Evolutionary conservation across 2,888 invertebrate genomes (phyloP).

Genomic region (Drosophila pseudotakahashii): DNA sequence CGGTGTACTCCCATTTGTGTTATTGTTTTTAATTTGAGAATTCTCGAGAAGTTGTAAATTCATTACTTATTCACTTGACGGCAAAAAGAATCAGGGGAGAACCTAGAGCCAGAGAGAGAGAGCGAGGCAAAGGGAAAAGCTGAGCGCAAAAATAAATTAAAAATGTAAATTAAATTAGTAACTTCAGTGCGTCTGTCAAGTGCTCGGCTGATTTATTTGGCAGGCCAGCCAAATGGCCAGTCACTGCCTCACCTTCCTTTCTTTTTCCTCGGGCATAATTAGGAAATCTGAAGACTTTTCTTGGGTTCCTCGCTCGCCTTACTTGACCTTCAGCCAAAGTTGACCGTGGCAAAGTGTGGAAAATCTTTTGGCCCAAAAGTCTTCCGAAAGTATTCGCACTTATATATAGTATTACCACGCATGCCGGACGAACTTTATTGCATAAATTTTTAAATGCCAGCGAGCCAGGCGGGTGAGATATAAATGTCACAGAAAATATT

Average conservation of each 20-base stretch:
- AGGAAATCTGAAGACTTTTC: slow-evolving; percentile 48
- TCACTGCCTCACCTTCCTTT: slow-evolving; percentile 13
- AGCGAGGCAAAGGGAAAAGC: slow-evolving; percentile 26
- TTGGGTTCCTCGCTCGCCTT: slow-evolving; percentile 25
- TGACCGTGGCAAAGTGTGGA: slow-evolving; percentile 35
- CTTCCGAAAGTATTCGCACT: slow-evolving; percentile 25
- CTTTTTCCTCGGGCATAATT: slow-evolving; percentile 46
- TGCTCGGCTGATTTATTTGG: slow-evolving; percentile 79
- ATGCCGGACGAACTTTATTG: slow-evolving; percentile 64
- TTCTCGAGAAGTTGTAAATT: slow-evolving; percentile 81
- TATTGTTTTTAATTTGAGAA: slow-evolving; percentile 81
- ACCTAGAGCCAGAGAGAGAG: slow-evolving; percentile 11
- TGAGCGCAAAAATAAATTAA: slow-evolving; percentile 75
- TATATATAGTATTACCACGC: slow-evolving; percentile 16
- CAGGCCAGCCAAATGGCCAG: slow-evolving; percentile 37
- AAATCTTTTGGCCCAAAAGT: slow-evolving; percentile 19
- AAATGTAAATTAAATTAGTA: slow-evolving; percentile 82
- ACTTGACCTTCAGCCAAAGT: slow-evolving; percentile 71
- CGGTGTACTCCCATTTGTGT: slow-evolving; percentile 63
- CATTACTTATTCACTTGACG: slow-evolving; percentile 82
- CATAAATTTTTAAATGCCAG: slow-evolving; percentile 78
- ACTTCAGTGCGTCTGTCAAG: slow-evolving; percentile 79
- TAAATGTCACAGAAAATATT: slow-evolving; percentile 78
- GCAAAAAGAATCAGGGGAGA: slow-evolving; percentile 41
- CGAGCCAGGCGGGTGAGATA: slow-evolving; percentile 55